phyloP scores from a whole-genome alignment of 2,113 vertebrate genomes.

The Phalacrocorax carbo region DNA sequence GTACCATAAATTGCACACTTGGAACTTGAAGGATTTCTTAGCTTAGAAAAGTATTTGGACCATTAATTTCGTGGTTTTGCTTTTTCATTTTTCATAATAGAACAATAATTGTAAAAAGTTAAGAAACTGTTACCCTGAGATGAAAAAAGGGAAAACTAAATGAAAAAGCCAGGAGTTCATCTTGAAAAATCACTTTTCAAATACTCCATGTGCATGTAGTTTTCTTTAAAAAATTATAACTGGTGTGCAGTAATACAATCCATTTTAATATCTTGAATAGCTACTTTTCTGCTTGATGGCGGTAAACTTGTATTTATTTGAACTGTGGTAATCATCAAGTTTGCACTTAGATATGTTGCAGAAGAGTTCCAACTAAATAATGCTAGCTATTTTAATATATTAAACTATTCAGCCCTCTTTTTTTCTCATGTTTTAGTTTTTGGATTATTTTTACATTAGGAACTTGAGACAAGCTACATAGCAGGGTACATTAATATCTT shows the following conservation, averaged over 20 bases:
- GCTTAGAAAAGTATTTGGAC: not conserved
- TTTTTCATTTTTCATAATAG: not conserved
- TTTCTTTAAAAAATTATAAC: not conserved
- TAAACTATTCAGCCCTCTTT: not conserved
- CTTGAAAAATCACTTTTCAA: not conserved
- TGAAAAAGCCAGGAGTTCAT: not conserved
- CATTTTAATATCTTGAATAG: not conserved
- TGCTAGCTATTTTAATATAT: not conserved
- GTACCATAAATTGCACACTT: not conserved
- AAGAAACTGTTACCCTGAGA: not conserved
- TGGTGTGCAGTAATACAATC: not conserved
- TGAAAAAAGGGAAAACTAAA: not conserved
- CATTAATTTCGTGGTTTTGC: not conserved
- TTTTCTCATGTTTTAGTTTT: not conserved
- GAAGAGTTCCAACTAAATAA: not conserved
- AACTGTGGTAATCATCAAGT: not conserved
- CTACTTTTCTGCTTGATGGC: not conserved
- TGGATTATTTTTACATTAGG: not conserved
- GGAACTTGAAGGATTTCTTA: not conserved
- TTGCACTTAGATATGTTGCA: not conserved
- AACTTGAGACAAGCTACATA: not conserved
- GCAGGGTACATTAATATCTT: not conserved
- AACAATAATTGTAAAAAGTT: not conserved
- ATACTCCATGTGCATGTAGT: not conserved
- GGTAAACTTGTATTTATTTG: not conserved